Evolutionary conservation across 1,140 invertebrate genomes (phyloP), one percentile per base, ranked within the genome.

Genomic region (Caenorhabditis briggsae): DNA sequence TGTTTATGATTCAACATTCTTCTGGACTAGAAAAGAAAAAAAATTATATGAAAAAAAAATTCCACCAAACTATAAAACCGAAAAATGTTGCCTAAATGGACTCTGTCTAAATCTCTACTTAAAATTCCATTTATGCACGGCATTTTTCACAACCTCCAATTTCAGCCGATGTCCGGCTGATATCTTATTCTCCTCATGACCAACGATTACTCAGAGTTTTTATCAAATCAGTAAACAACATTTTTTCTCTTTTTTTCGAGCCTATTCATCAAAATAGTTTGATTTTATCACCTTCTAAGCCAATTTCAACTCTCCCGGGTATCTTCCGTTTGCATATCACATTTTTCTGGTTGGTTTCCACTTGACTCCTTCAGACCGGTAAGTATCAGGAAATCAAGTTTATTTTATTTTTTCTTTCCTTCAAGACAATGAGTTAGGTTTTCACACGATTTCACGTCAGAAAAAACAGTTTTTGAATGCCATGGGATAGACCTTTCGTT

Each of bases 381-480:
- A 23, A 61, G 23, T 61, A 61, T 61, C 59, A 61, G 9, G 25
- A 61, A 61, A 61, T 61, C 59, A 61, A 8, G 23, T 61, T 14
- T n/a, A 20, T 58, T 33, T 11, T 14, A 12, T 61, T 61, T 61
- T 25, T 1, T 11, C 3, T 20, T 61, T 61, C 23, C 9, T 2
- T 25, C 8, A 33, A 58, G 56, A n/a, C n/a, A 58, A 58, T 58
- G 56, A 58, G 16, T 33, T 33, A 33, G 33, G 33, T 33, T 33
- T 33, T 61, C 59, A 61, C 59, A 61, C 59, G 59, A 61, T 33
- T 25, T 23, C 23, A 25, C 59, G 59, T 61, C 59, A 61, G 20
- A 61, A 61, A 61, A 20, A 61, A 61, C 59, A 12, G 23, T 61
- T 25, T 33, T 20, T 25, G n/a, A 61, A 61, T 61, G 59, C 2